Conservation (phyloP, 1,140 invertebrate genomes). For the Apocrypta bakeri region DNA sequence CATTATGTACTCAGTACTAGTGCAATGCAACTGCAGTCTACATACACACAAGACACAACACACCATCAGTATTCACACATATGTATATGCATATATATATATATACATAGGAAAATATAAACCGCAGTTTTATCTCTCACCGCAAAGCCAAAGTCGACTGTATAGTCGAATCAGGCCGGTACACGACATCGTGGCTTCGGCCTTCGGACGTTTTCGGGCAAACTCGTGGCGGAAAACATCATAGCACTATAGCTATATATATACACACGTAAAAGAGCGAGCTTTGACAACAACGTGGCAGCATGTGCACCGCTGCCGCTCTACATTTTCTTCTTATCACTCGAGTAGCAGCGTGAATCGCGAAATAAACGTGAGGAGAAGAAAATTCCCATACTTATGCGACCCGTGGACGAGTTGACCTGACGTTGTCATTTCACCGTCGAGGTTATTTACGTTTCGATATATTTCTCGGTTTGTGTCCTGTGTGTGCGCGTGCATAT, state of each 20-base stretch:
- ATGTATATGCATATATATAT: no score
- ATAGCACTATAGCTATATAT: neutral
- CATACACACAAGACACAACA: no score
- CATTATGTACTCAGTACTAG: no score
- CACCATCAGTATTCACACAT: no score
- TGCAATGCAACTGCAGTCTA: no score
- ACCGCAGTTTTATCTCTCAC: no score
- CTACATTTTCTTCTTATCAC: neutral
- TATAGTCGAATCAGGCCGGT: slow-evolving; percentile 40
- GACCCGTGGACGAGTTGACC: neutral
- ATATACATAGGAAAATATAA: neutral
- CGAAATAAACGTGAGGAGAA: neutral
- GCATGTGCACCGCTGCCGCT: slow-evolving; percentile 25
- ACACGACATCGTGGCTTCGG: slow-evolving; percentile 24
- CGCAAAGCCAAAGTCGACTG: neutral
- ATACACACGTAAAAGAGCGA: neutral
- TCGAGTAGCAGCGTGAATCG: neutral
- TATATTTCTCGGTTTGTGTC: neutral
- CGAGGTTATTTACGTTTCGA: slow-evolving; percentile 1
- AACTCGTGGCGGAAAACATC: neutral
- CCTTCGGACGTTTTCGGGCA: slow-evolving; percentile 8
- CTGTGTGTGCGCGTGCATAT: neutral
- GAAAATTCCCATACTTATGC: neutral
- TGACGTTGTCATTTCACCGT: neutral
- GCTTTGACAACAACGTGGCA: slow-evolving; percentile 51